A percentile compares a stretch with the other conserved stretches of the same genome.
phyloP scores from a whole-genome alignment of 2,113 vertebrate species.

The Sula dactylatra region DNA sequence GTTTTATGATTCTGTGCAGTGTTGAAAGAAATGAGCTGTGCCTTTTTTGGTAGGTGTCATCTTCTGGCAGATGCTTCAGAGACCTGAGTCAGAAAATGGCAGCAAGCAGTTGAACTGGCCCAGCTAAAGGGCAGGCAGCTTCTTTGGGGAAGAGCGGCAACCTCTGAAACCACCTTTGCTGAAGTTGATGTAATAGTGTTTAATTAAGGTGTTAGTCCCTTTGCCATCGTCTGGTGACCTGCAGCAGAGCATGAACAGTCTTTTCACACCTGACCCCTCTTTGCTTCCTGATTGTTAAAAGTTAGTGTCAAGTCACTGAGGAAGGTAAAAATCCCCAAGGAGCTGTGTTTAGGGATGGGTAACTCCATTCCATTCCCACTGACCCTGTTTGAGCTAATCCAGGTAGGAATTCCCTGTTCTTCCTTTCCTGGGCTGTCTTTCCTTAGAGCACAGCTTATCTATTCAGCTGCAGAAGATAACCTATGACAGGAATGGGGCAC shows the following conservation, averaged over 20 bases:
- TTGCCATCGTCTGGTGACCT: neutral
- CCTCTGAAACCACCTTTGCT: neutral
- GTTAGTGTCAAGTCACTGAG: neutral
- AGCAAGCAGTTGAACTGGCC: neutral
- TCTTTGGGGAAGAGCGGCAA: neutral
- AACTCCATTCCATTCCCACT: neutral
- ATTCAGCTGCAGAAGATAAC: neutral
- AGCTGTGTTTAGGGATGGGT: neutral
- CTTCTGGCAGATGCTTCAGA: neutral
- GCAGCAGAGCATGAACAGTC: neutral
- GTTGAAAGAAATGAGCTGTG: neutral
- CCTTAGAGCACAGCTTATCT: neutral
- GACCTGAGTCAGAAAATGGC: neutral
- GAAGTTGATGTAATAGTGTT: neutral
- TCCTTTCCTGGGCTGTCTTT: neutral
- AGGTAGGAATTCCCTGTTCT: neutral
- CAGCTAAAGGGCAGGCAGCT: neutral
- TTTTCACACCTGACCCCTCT: neutral
- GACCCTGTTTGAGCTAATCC: constrained; percentile 10
- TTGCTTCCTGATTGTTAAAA: neutral
- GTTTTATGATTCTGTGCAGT: neutral
- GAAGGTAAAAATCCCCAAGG: neutral
- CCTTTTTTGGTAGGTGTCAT: neutral
- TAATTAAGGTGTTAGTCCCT: neutral
- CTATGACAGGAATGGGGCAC: neutral